Evolutionary conservation across 2,113 vertebrate genomes (phyloP).

Genomic region (Aspiorhynchus laticeps): DNA sequence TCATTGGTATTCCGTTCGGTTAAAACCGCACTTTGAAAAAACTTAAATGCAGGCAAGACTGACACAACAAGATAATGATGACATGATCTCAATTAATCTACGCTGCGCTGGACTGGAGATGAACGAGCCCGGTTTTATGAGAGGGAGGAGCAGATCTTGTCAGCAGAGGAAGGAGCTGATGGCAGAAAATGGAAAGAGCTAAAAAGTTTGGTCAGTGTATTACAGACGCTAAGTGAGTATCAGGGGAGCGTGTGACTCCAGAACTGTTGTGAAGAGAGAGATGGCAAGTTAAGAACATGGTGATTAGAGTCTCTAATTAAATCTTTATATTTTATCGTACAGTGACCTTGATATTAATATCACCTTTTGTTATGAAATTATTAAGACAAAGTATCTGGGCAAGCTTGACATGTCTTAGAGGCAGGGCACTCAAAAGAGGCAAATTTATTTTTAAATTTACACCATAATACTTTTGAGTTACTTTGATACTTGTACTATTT

Average conservation of each 20-base stretch:
- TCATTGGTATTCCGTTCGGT: slow-evolving; percentile 42
- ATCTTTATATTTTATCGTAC: background rate
- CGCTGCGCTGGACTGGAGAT: slow-evolving; percentile 42
- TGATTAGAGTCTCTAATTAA: slow-evolving; percentile 23
- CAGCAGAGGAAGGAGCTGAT: slow-evolving; percentile 36
- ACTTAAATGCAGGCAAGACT: slow-evolving; percentile 31
- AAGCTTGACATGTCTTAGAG: background rate
- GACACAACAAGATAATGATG: slow-evolving; percentile 43
- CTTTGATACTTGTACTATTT: background rate
- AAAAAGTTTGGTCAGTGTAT: slow-evolving; percentile 30
- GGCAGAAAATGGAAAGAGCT: slow-evolving; percentile 22
- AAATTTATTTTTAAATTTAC: too few relatives aligned
- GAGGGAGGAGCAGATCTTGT: slow-evolving; percentile 49
- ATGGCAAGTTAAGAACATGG: background rate
- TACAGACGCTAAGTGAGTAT: background rate
- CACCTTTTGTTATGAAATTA: background rate
- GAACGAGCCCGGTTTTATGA: slow-evolving; percentile 60
- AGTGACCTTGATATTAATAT: background rate
- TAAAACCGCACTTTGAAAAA: slow-evolving; percentile 30
- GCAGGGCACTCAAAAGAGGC: background rate
- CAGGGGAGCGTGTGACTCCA: background rate
- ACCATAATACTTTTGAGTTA: background rate
- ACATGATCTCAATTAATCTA: slow-evolving; percentile 62
- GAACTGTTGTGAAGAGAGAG: background rate
- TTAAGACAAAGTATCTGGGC: background rate